phyloP scores from a whole-genome alignment of 2,888 invertebrate genomes.

The Andricus curvator region DNA sequence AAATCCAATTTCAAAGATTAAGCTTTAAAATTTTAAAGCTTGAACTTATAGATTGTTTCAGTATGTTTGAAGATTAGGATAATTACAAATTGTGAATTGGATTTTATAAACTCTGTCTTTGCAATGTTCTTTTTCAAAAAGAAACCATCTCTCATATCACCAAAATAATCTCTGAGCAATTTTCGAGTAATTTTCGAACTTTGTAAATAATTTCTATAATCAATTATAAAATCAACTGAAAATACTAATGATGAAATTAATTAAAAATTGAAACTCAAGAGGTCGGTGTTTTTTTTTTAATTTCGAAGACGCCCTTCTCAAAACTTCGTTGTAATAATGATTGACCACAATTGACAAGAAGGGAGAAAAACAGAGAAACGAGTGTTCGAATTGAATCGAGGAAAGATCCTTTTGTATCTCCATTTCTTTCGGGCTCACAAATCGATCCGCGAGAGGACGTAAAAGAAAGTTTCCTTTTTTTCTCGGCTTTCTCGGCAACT shows the following conservation, averaged over 20 bases:
- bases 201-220: background rate
- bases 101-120: no score
- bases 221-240: background rate
- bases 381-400: slow-evolving; percentile 1
- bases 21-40: no score
- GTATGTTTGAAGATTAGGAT: no score
- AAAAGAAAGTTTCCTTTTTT: slow-evolving; percentile 10
- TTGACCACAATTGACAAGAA: background rate
- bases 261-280: background rate
- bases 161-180: no score
- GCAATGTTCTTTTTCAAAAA: no score
- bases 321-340: background rate
- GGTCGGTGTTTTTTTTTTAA: background rate
- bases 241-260: no score
- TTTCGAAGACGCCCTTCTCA: background rate
- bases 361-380: background rate
- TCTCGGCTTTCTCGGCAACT: background rate
- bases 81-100: no score
- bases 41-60: no score
- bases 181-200: no score
- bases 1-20: no score
- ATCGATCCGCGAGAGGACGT: background rate
- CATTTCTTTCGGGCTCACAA: slow-evolving; percentile 3
- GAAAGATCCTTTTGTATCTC: background rate
- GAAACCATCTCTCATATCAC: no score